Conservation (phyloP, 2,888 invertebrate genomes). For the Drosophila emarginata region DNA sequence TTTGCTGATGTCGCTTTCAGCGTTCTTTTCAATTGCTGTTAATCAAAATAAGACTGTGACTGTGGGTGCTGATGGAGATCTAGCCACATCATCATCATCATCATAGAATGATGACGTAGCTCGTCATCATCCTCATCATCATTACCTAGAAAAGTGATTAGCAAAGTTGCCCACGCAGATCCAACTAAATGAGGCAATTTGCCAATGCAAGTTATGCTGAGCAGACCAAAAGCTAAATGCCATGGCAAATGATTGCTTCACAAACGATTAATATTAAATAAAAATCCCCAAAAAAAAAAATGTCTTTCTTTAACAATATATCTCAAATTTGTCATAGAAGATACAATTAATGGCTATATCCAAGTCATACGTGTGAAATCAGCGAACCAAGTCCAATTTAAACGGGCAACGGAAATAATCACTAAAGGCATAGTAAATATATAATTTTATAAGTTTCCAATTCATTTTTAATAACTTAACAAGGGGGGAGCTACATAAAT, state of each 20-base stretch:
- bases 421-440: no score
- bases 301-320: no score
- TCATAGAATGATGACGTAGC: conserved; percentile 22
- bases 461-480: no score
- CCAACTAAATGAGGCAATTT: conserved; percentile 24
- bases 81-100: conserved; percentile 28
- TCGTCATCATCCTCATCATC: neutral
- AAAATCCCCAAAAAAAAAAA: neutral
- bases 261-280: conserved; percentile 1
- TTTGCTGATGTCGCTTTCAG: conserved; percentile 27
- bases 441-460: no score
- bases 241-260: neutral
- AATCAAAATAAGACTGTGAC: conserved; percentile 66
- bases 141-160: conserved; percentile 30
- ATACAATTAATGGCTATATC: no score
- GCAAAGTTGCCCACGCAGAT: conserved; percentile 24
- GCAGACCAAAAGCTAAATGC: neutral
- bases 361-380: no score
- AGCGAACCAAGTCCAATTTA: no score
- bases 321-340: no score
- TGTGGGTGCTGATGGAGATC: conserved; percentile 28
- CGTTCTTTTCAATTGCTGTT: conserved; percentile 77
- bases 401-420: no score
- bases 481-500: no score
- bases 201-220: conserved; percentile 2